These are phyloP conservation scores for Drosophila bunnanda DNA, from an alignment of 2,888 invertebrate species.

Conservation along the genomic window DNA sequence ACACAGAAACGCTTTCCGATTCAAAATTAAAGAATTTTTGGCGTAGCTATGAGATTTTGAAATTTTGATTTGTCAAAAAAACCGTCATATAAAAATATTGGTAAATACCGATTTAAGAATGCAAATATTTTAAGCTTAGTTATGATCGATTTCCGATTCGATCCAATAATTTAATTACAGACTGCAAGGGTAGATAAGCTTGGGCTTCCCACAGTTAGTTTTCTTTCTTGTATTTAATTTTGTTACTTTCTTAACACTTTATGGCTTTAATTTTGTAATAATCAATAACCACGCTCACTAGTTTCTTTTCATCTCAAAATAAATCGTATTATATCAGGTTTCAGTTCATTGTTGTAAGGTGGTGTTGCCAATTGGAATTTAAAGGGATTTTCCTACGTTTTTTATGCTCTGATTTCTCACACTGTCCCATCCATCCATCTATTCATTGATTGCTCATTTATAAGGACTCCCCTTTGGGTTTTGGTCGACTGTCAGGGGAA, in stretches of 20 bases:
- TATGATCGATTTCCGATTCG: too few relatives aligned
- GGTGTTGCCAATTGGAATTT: constrained; percentile 7
- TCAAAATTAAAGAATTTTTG: too few relatives aligned
- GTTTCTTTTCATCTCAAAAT: neutral
- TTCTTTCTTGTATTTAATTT: neutral
- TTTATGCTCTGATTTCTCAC: constrained; percentile 55
- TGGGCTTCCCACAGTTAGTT: too few relatives aligned
- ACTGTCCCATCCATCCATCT: constrained; percentile 36
- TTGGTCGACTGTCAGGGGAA: constrained; percentile 8
- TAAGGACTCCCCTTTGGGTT: constrained; percentile 10
- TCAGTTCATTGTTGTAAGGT: neutral
- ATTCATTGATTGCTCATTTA: constrained; percentile 53
- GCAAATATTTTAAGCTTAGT: too few relatives aligned
- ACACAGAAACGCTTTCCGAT: too few relatives aligned
- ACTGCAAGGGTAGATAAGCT: too few relatives aligned
- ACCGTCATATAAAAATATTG: too few relatives aligned
- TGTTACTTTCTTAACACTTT: neutral
- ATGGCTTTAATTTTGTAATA: neutral
- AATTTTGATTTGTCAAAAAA: too few relatives aligned
- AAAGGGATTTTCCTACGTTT: constrained; percentile 14
- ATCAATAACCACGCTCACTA: neutral
- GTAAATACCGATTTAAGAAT: too few relatives aligned
- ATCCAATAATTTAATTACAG: too few relatives aligned
- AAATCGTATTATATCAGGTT: constrained; percentile 8
- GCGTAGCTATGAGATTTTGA: too few relatives aligned